These are phyloP conservation scores for Oscheius onirici DNA, from an alignment of 2,888 invertebrate species.

Conservation along the genomic window DNA sequence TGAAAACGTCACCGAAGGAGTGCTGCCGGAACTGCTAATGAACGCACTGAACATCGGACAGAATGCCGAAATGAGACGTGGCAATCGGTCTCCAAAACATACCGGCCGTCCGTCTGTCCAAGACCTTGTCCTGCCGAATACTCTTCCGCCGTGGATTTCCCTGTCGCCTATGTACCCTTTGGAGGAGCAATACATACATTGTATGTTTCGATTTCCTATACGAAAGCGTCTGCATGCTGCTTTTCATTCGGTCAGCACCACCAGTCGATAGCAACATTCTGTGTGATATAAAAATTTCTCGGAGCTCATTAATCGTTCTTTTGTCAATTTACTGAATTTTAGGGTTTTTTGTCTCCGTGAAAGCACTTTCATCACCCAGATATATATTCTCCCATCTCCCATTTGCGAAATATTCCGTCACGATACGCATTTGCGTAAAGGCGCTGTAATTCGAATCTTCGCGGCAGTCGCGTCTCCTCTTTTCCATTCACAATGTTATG, in stretches of 20 bases:
- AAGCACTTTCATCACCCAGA: too few species aligned
- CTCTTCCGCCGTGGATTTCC: conserved; percentile 28
- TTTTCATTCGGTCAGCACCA: too few species aligned
- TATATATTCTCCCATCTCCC: too few species aligned
- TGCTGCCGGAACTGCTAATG: conserved; percentile 25
- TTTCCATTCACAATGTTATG: too few species aligned
- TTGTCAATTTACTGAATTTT: too few species aligned
- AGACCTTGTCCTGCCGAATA: background rate
- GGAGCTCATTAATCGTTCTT: too few species aligned
- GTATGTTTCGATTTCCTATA: background rate
- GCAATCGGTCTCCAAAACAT: background rate
- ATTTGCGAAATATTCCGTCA: too few species aligned
- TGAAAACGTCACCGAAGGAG: background rate
- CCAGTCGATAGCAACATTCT: too few species aligned
- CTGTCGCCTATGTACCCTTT: conserved; percentile 31
- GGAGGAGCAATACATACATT: background rate
- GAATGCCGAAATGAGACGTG: background rate
- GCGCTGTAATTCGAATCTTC: background rate
- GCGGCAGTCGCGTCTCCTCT: background rate
- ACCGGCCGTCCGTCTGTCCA: background rate
- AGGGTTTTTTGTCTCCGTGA: too few species aligned
- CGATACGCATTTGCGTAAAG: too few species aligned
- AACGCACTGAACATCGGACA: background rate
- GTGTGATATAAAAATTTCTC: too few species aligned
- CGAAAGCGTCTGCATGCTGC: background rate